Base-by-base conservation (phyloP, 2,888 invertebrate genomes). In the Drosophila ustulata region DNA sequence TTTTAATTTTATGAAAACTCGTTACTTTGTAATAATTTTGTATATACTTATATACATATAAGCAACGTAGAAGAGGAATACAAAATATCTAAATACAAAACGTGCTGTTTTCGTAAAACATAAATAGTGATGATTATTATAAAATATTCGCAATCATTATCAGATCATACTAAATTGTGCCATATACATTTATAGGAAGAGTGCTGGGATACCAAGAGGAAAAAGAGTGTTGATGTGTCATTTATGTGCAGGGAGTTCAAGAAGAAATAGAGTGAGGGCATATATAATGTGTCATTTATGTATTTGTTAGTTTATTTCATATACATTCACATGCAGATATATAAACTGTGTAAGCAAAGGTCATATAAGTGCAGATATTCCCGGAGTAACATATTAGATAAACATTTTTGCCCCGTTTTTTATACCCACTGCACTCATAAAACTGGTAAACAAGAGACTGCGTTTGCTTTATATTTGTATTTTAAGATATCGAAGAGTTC, bases 101-200 rank as follows among this genome's bases (percentile, higher is more conserved):
- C 63, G 49, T 56, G 63, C 63, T 49, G 39, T 41, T 26, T 41
- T 49, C 57, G 13, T 55, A 55, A 11, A 47, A n/a, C 37, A 11
- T 50, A 43, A 7, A 41, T 13, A n/a, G 37, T 26, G 46, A 59
- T 58, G 43, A 2, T 30, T 41, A 59, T 43, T 34, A 28, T 23
- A 53, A 45, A 55, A 39, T 62, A 25, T 47, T 25, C 30, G 13
- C 25, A 30, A 8, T n/a, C n/a, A 47, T 47, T 47, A 56, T 56
- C 37, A 23, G 18, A 11, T 28, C 11, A 34, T 46, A 52, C 26
- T 23, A 47, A 58, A 23, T 39, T 46, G 56, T 57, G 56, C 46
- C 56, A 57, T 46, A 26, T 57, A 5, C 25, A 37, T 47, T 23
- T 34, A 51, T 13, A 41, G 5, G 11, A 30, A 45, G 3, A 25